Evolutionary conservation across 2,888 invertebrate genomes (phyloP), one percentile per base, ranked within the genome.

Genomic region (Drosophila melanosoma): DNA sequence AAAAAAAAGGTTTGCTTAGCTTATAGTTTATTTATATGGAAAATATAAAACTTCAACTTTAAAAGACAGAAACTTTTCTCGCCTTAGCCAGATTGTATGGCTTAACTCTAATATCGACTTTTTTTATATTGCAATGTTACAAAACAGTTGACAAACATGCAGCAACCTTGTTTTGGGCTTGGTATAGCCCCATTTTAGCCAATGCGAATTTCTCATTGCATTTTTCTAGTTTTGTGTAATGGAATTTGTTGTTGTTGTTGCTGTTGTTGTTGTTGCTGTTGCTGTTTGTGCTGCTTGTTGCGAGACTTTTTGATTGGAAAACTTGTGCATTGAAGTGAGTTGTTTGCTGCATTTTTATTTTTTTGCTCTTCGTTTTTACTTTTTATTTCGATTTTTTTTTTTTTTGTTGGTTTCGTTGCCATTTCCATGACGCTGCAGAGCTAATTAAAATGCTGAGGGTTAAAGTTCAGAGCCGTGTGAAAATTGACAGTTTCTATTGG

Each of bases 221-320:
- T 63, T 67, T 67, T 66, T 61, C 40, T 52, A 64, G 58, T 65
- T 67, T 67, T 62, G 61, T 61, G 52, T 61, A 53, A 66, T 61
- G 42, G 42, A 35, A 53, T 56, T 61, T 67, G 53, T 29, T 67
- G 61, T 54, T 62, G 56, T 52, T 62, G 53, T 48, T 62, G 38
- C 53, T 35, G 49, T 53, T 69, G 38, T 68, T 53, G 51, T 56
- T 26, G 38, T 54, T 75, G 51, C 49, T 70, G 61, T 45, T 59
- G 49, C 49, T 57, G 49, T 53, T 56, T 64, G 35, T 64, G 38
- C 65, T 63, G 58, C 56, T 71, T 71, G 53, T 59, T 59, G 59
- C 66, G 58, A 72, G 76, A 70, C 62, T 78, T 77, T 79, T 71
- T 74, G 78, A 78, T 79, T 78, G 79, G 78, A 72, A 78, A 79